Evolutionary conservation across 2,797 vertebrate genomes (phyloP).

Genomic region (Caiman crocodilus): DNA sequence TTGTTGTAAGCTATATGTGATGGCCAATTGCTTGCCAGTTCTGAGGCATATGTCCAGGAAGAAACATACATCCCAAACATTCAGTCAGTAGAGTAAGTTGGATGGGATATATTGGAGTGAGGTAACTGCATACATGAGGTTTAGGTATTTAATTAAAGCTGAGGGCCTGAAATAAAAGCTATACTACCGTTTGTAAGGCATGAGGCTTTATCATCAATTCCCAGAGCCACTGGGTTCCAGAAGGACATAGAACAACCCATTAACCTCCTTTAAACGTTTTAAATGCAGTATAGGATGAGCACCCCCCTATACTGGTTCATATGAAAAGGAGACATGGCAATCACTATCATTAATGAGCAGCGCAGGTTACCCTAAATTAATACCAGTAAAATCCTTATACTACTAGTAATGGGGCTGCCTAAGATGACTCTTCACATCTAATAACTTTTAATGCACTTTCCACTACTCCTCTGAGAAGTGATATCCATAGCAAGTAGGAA

Average conservation of each 20-base stretch:
- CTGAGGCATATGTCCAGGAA: not conserved
- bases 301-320: not conserved
- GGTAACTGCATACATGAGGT: too few species aligned
- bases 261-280: not conserved
- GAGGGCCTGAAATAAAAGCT: not conserved
- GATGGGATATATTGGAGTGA: too few species aligned
- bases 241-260: not conserved
- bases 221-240: fast-evolving
- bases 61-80: not conserved
- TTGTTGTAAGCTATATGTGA: not conserved
- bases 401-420: not conserved
- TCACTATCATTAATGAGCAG: not conserved
- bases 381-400: not conserved
- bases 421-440: not conserved
- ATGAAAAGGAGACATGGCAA: not conserved
- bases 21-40: fast-evolving
- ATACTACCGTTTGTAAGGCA: not conserved
- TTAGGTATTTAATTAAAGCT: not conserved
- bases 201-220: not conserved
- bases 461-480: not conserved
- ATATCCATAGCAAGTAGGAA: not conserved
- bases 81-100: not conserved
- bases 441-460: not conserved
- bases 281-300: not conserved
- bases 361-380: not conserved